A percentile compares a stretch with the other conserved stretches of the same genome.
phyloP scores from a whole-genome alignment of 2,797 vertebrate genomes.

The Xiphophorus birchmanni region DNA sequence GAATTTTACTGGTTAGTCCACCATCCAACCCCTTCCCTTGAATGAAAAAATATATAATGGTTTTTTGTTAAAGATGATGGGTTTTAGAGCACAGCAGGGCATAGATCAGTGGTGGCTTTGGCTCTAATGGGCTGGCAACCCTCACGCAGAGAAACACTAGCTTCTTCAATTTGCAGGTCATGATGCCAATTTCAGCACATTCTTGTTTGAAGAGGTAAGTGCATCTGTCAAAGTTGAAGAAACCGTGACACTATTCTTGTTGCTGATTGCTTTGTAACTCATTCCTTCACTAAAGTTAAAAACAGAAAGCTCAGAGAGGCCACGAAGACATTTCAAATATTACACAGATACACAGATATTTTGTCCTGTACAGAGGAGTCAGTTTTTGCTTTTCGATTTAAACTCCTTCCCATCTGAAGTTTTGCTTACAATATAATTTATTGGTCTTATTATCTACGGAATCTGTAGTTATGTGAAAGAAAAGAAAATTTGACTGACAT shows the following conservation, averaged over 20 bases:
- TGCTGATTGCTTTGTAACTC: conserved; percentile 13
- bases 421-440: not conserved
- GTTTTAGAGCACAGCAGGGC: conserved; percentile 45
- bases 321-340: not conserved
- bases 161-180: conserved; percentile 47
- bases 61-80: conserved; percentile 45
- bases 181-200: conserved; percentile 37
- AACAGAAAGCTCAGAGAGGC: not conserved
- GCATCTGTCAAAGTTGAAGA: conserved; percentile 32
- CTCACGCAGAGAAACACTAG: conserved; percentile 37
- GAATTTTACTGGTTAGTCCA: conserved; percentile 26
- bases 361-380: not conserved
- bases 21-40: conserved; percentile 35
- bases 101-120: conserved; percentile 39
- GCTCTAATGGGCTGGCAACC: conserved; percentile 43
- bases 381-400: not conserved
- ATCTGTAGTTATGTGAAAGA: not conserved
- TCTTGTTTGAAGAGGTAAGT: conserved; percentile 41
- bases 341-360: too few relatives aligned
- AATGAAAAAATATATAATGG: conserved; percentile 55
- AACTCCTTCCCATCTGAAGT: not conserved
- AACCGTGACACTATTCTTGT: conserved; percentile 13
- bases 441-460: not conserved
- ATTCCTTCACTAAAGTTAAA: not conserved
- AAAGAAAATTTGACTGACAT: conserved; percentile 17